Percentiles rank a stretch among this genome's conserved stretches.
Conservation (phyloP, 2,113 vertebrate genomes). For the Tachysurus fulvidraco region DNA sequence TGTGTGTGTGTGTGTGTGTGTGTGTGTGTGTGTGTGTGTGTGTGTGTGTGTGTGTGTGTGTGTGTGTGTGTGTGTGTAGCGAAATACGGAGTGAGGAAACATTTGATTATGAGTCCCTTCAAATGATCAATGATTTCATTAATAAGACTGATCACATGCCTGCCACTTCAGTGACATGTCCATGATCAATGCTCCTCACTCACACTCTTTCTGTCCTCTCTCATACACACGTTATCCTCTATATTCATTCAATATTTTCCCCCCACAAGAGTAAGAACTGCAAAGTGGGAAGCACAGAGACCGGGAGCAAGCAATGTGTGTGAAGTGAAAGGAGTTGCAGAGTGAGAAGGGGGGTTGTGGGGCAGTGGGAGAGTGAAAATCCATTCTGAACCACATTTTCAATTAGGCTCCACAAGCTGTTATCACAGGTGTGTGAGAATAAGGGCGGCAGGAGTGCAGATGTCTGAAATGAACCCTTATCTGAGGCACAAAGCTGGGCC, state of each 20-base stretch:
- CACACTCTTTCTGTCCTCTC: slow-evolving; percentile 29
- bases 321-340: slow-evolving; percentile 44
- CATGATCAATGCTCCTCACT: slow-evolving; percentile 91
- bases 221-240: slow-evolving; percentile 12
- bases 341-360: slow-evolving; percentile 64
- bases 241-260: slow-evolving; percentile 85
- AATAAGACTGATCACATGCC: slow-evolving; percentile 97
- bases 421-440: slow-evolving; percentile 99
- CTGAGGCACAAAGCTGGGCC: slow-evolving; percentile 97
- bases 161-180: slow-evolving; percentile 89
- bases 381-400: slow-evolving; percentile 99
- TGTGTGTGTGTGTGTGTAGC: slow-evolving; percentile 56
- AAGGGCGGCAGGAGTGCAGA: slow-evolving; percentile 82
- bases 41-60: slow-evolving; percentile 28
- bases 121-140: slow-evolving; percentile 99
- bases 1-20: neutral
- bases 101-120: slow-evolving; percentile 96
- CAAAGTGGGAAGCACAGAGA: slow-evolving; percentile 28
- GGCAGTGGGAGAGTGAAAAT: slow-evolving; percentile 98
- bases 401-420: slow-evolving; percentile 99
- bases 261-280: slow-evolving; percentile 70
- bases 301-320: slow-evolving; percentile 21
- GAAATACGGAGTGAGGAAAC: slow-evolving; percentile 73
- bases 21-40: slow-evolving; percentile 1
- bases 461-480: slow-evolving; percentile 99